Evolutionary conservation across 1,140 invertebrate genomes (phyloP).

Genomic region (Chironomus striatipennis): DNA sequence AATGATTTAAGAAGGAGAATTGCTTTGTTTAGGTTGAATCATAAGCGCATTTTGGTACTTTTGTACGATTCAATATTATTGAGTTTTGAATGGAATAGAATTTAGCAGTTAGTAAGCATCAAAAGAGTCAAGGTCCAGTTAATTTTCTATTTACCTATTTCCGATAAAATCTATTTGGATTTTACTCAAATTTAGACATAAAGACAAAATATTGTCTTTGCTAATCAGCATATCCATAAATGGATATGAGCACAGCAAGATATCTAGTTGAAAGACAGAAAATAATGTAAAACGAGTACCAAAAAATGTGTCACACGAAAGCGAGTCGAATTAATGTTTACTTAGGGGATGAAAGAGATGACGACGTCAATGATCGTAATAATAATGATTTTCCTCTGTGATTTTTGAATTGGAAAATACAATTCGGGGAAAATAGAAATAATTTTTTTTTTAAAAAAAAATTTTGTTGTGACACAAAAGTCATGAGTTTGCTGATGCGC

Average conservation of each 20-base stretch:
- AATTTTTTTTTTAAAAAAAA: neutral
- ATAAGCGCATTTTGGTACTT: too few relatives aligned
- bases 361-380: neutral
- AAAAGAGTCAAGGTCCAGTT: too few relatives aligned
- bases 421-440: neutral
- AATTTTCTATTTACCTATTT: too few relatives aligned
- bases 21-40: too few relatives aligned
- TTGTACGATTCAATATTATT: too few relatives aligned
- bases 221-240: neutral
- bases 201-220: too few relatives aligned
- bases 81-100: too few relatives aligned
- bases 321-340: neutral
- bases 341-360: neutral
- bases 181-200: too few relatives aligned
- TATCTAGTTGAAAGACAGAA: neutral
- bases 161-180: too few relatives aligned
- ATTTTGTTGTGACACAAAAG: neutral
- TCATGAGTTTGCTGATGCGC: too few relatives aligned
- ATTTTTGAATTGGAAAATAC: slow-evolving; percentile 18
- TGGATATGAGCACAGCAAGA: neutral
- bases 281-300: neutral
- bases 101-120: too few relatives aligned
- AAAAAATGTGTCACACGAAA: slow-evolving; percentile 16
- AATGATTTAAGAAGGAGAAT: too few relatives aligned
- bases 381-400: slow-evolving; percentile 19